phyloP scores from a whole-genome alignment of 2,888 invertebrate species.

The Sisyra nigra region DNA sequence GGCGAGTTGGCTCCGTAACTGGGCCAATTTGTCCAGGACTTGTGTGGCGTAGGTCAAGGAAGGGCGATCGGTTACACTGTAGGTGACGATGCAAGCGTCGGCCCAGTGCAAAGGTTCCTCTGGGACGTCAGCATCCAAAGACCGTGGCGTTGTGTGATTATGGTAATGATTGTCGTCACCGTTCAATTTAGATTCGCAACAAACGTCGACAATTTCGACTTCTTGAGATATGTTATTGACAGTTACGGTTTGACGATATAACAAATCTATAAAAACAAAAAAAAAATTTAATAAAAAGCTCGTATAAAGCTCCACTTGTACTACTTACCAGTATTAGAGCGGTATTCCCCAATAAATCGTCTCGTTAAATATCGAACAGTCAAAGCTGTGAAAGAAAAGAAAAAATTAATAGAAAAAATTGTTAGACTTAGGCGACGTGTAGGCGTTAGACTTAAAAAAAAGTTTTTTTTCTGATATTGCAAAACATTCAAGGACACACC shows the following conservation, averaged over 20 bases:
- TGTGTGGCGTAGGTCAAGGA: conserved; percentile 55
- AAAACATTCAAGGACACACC: too few relatives aligned
- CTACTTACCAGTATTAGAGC: conserved; percentile 57
- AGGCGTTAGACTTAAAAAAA: background rate
- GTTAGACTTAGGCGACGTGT: background rate
- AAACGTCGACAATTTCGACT: conserved; percentile 65
- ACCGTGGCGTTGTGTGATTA: background rate
- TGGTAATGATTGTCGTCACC: background rate
- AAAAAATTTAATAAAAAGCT: conserved; percentile 2
- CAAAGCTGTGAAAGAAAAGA: conserved; percentile 43
- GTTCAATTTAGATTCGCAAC: conserved; percentile 32
- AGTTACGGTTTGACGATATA: conserved; percentile 58
- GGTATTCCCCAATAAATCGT: conserved; percentile 65
- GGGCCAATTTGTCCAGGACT: conserved; percentile 38
- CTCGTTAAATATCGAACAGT: conserved; percentile 64
- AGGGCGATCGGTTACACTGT: conserved; percentile 55
- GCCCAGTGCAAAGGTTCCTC: conserved; percentile 56
- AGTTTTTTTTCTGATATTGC: background rate
- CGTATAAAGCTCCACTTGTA: background rate
- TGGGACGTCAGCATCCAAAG: conserved; percentile 21
- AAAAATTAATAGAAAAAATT: conserved; percentile 10
- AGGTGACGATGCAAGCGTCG: conserved; percentile 61
- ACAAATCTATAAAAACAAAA: conserved; percentile 43
- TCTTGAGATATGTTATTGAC: conserved; percentile 56
- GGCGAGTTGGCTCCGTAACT: conserved; percentile 30